phyloP scores from a whole-genome alignment of 2,888 invertebrate species.

The Sericinus montela region DNA sequence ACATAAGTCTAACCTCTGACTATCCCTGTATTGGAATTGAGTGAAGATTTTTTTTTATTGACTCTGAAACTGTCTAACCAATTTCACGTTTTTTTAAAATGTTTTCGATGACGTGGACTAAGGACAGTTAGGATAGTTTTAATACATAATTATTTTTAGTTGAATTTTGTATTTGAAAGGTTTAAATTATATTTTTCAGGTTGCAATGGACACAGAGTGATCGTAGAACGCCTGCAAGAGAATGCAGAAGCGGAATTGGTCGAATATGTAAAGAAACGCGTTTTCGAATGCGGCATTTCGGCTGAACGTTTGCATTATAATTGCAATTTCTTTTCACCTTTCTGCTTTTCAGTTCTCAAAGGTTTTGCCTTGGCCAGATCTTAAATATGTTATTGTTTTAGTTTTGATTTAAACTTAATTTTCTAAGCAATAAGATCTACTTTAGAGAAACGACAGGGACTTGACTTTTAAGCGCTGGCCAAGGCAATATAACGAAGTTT shows the following conservation, averaged over 20 bases:
- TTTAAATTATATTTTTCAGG: conserved; percentile 35
- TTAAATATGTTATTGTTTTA: conserved; percentile 26
- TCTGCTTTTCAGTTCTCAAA: conserved; percentile 35
- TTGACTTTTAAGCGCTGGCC: conserved; percentile 49
- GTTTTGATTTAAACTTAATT: neutral
- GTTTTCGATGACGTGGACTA: too few species aligned
- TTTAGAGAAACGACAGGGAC: neutral
- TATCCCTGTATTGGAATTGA: too few species aligned
- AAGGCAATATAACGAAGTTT: too few species aligned
- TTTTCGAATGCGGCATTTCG: neutral
- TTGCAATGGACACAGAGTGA: conserved; percentile 76
- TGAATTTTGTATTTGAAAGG: too few species aligned
- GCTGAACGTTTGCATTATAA: neutral
- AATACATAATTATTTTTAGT: too few species aligned
- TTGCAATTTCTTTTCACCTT: conserved; percentile 30
- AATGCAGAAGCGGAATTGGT: conserved; percentile 15
- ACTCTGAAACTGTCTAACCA: too few species aligned
- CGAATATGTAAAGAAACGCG: neutral
- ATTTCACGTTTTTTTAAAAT: too few species aligned
- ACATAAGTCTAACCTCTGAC: too few species aligned
- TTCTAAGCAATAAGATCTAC: neutral
- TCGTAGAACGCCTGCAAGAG: conserved; percentile 40
- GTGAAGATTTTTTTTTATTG: too few species aligned
- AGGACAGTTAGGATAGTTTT: too few species aligned
- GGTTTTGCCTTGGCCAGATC: conserved; percentile 66